Evolutionary conservation across 2,888 invertebrate species (phyloP), one percentile per base, ranked within the genome.

Genomic region (Tetrapedia diversipes): DNA sequence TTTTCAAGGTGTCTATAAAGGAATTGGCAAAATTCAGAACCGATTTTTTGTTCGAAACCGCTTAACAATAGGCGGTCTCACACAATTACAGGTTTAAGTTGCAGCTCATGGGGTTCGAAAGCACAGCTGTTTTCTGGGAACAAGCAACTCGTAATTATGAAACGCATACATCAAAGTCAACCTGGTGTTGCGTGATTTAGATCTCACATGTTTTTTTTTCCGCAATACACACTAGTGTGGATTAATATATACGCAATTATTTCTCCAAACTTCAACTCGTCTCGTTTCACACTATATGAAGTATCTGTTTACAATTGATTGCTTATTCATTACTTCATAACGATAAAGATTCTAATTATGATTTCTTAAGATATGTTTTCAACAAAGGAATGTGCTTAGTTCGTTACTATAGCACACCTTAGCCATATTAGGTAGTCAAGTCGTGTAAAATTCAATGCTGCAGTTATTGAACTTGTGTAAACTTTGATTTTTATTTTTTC

Each of bases 81-180:
- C 19, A 49, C 22, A 6, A 39, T 32, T 49, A 16, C 24, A n/a
- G 49, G 22, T 45, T 22, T 59, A 68, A 61, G 56, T 41, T 67
- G 53, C 32, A 47, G 41, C 57, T 32, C 43, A 47, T 27, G 14
- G n/a, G 32, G 16, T 45, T 59, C 27, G 71, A 60, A 63, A 27
- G 49, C n/a, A 65, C 77, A 72, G 72, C 82, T 80, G 81, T 45
- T 68, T 75, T 68, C 72, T 63, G 61, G 49, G 72, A 66, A 81
- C 82, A 81, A 77, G 69, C 63, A 49, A 19, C 10, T 27, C 57
- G 56, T 77, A 81, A 80, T 80, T 81, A 78, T 69, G 54, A 54
- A 41, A 54, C 53, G 24, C 65, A 73, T 80, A 73, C 63, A 73
- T 80, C 80, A 80, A 77, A 71, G 81, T 77, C 77, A 43, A n/a